phyloP scores from a whole-genome alignment of 2,888 invertebrate species.

The Colletes collaris region DNA sequence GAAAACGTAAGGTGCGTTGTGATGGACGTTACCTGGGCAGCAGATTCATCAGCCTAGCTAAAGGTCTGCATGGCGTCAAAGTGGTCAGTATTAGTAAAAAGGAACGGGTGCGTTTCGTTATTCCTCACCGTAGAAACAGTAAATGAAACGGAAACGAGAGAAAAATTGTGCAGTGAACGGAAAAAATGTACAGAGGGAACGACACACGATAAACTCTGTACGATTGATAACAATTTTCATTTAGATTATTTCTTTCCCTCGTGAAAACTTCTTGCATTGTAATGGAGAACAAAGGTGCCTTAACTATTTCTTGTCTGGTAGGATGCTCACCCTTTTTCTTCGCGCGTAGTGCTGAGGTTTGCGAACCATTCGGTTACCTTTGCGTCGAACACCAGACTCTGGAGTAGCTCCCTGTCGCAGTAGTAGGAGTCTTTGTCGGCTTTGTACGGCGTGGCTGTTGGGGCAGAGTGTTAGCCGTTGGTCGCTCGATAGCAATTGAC shows the following conservation, averaged over 20 bases:
- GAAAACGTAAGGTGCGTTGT: conserved; percentile 81
- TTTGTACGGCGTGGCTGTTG: conserved; percentile 58
- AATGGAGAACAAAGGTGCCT: too few species aligned
- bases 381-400: conserved; percentile 94
- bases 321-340: conserved; percentile 87
- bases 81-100: conserved; percentile 81
- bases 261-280: too few species aligned
- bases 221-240: too few species aligned
- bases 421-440: conserved; percentile 82
- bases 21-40: conserved; percentile 92
- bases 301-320: too few species aligned
- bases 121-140: conserved; percentile 53
- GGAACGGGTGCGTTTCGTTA: conserved; percentile 76
- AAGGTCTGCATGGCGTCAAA: conserved; percentile 87
- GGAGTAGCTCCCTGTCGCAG: conserved; percentile 92
- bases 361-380: conserved; percentile 94
- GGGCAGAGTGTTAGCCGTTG: background rate
- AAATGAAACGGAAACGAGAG: conserved; percentile 57
- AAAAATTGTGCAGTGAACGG: conserved; percentile 55
- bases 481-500: background rate
- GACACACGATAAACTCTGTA: background rate
- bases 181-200: conserved; percentile 58
- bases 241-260: too few species aligned
- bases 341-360: conserved; percentile 89
- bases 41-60: conserved; percentile 96